Evolutionary conservation across 2,113 vertebrate genomes (phyloP), one percentile per base, ranked within the genome.

Genomic region (Sebastes schlegelii): DNA sequence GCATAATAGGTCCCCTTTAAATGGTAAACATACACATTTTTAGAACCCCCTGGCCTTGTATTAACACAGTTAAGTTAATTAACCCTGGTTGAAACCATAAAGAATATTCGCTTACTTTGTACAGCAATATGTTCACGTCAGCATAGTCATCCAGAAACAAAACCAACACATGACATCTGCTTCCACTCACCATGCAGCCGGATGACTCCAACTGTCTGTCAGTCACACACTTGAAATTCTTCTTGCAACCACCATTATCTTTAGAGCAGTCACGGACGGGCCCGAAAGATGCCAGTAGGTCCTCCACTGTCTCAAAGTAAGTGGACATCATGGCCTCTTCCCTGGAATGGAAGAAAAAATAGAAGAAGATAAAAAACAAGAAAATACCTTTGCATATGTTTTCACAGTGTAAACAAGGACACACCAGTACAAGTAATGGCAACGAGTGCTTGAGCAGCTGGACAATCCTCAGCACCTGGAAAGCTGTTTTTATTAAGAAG

Each of bases 291-390:
- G 96, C 97, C 9, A 99, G 96, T 17, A 99, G 94, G 83, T 99
- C 98, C 42, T 98, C 98, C 78, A 99, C 97, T 6, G 97, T 97
- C 92, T 99, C 98, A 4, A 99, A 99, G 89, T 99, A 98, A 0
- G 98, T 99, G 21, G 98, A 98, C 96, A 98, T 94, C 96, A 99
- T 97, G 0, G 98, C 97, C 93, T 99, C 98, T 93, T 99, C 97
- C 94, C 98, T 99, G 95, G 66, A 93, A 95, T 88, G 85, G 79
- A 91, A 82, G 42, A 76, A 19, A 82, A 45, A 21, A n/a, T 45
- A 63, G 69, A 4, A 34, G 3, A 1, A 46, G 11, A 10, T 64
- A 61, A 42, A 51, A 80, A 70, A 19, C 3, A 61, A 16, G 4
- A 57, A 60, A 64, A 57, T 34, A 51, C 26, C 0, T 62, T 60